Evolutionary conservation across 2,888 invertebrate species (phyloP).

Genomic region (Pheosia tremula): DNA sequence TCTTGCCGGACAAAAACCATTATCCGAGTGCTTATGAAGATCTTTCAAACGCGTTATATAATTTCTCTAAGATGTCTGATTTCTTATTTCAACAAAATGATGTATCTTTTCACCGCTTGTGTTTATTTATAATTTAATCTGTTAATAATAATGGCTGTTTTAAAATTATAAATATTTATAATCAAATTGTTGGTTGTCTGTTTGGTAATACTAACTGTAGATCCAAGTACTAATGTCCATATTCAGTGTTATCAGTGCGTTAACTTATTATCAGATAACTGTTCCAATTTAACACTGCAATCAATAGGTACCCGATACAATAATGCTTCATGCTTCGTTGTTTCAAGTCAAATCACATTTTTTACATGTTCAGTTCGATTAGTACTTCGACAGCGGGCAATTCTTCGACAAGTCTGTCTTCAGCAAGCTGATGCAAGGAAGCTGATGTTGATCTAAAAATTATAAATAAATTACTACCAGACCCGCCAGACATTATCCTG

Average conservation of each 20-base stretch:
- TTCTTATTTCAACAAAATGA: constrained; percentile 29
- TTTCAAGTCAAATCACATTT: no score
- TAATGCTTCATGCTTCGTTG: not conserved
- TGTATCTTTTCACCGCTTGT: constrained; percentile 61
- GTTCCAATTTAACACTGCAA: not conserved
- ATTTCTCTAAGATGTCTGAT: not conserved
- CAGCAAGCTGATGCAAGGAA: no score
- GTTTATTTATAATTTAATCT: not conserved
- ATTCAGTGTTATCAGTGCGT: not conserved
- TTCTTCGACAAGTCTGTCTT: no score
- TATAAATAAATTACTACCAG: no score
- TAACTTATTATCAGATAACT: not conserved
- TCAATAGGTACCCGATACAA: not conserved
- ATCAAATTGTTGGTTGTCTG: not conserved
- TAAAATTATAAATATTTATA: not conserved
- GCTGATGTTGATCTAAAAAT: no score
- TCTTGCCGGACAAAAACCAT: no score
- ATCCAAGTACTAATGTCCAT: not conserved
- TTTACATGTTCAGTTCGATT: no score
- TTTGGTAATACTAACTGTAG: not conserved
- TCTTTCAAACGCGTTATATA: not conserved
- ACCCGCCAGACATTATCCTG: no score
- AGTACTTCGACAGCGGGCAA: no score
- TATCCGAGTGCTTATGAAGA: no score
- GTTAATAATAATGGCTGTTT: not conserved